Conservation (phyloP, 35 echinoderm and acorn worm genomes). For the Amphiura filiformis region DNA sequence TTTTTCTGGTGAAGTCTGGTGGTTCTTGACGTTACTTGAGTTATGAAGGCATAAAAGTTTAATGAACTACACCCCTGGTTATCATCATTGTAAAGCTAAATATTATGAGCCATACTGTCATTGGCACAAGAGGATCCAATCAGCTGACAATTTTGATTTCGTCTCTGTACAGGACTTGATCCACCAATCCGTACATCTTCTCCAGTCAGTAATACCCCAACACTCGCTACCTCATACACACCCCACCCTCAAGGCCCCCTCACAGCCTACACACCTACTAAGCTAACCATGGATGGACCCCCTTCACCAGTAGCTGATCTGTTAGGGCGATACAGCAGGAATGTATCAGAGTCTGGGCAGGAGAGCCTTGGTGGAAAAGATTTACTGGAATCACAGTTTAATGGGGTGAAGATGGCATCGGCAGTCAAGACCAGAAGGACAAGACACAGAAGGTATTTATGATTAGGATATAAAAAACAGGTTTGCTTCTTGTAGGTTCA, state of each 20-base stretch:
- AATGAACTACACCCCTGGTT: too few species aligned
- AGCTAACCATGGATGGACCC: background rate
- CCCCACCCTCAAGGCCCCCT: too few species aligned
- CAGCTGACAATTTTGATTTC: too few species aligned
- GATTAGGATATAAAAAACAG: too few species aligned
- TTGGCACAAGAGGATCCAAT: too few species aligned
- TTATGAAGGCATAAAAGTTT: too few species aligned
- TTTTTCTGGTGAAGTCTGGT: too few species aligned
- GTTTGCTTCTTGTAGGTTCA: too few species aligned
- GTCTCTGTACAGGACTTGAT: background rate
- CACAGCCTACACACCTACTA: background rate
- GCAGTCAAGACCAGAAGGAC: background rate
- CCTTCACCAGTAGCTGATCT: background rate
- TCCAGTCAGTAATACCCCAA: background rate
- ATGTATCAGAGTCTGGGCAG: background rate
- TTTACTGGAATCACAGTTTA: background rate
- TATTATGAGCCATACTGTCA: too few species aligned
- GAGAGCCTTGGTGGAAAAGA: background rate
- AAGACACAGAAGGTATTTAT: background rate
- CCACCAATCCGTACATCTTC: background rate
- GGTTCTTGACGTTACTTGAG: too few species aligned
- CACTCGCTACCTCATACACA: background rate
- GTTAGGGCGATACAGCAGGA: background rate
- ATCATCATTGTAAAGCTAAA: too few species aligned
- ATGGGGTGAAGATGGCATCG: background rate